Evolutionary conservation across 2,797 vertebrate species (phyloP).

Genomic region (Anas capensis): DNA sequence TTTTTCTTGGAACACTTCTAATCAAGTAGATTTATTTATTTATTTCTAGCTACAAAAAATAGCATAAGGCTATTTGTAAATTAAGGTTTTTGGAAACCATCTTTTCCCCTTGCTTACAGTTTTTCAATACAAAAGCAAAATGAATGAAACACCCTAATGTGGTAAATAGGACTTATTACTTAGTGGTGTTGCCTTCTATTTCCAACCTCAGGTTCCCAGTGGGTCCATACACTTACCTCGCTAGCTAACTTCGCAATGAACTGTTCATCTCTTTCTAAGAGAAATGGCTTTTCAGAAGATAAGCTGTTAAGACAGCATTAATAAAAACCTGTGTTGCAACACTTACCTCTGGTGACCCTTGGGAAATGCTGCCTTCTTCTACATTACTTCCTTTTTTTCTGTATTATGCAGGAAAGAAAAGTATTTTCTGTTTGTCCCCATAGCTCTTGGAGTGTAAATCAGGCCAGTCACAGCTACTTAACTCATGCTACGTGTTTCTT

Average conservation of each 20-base stretch:
- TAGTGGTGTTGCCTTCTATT: not conserved
- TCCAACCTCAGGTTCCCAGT: not conserved
- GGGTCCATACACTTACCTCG: not conserved
- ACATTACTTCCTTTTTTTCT: not conserved
- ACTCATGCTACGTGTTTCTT: not conserved
- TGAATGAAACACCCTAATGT: not conserved
- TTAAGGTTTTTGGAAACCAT: not conserved
- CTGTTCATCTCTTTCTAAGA: conserved; percentile 7
- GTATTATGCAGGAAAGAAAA: not conserved
- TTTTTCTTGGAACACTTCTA: not conserved
- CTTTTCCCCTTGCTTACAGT: not conserved
- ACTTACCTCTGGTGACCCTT: not conserved
- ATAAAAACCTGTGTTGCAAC: conserved; percentile 9
- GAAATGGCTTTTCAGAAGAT: conserved; percentile 14
- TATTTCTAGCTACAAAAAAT: not conserved
- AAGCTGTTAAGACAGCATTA: conserved; percentile 55
- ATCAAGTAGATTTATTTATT: not conserved
- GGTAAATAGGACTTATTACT: conserved; percentile 22
- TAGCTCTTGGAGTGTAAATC: not conserved
- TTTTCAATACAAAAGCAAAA: conserved; percentile 3
- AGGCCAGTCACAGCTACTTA: not conserved
- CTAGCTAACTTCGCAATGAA: not conserved
- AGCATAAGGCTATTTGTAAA: not conserved
- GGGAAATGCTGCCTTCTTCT: conserved; percentile 35
- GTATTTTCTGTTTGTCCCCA: not conserved